phyloP scores from a whole-genome alignment of 2,113 vertebrate species.

The human (Homo sapiens) region DNA sequence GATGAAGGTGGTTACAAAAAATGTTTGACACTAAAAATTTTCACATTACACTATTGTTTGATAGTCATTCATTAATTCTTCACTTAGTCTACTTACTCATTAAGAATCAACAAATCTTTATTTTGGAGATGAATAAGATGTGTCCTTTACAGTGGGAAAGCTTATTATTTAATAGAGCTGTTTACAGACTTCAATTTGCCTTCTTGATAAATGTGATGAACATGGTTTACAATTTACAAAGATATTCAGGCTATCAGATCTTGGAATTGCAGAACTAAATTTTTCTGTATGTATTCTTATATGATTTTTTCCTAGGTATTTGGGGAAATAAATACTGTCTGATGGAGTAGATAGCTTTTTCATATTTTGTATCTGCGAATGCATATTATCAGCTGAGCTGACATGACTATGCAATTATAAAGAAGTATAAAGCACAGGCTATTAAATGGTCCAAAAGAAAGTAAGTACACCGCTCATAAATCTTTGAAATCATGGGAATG shows the following conservation, averaged over 20 bases:
- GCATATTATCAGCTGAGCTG: constrained; percentile 20
- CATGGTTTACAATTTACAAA: not conserved
- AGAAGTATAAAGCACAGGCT: constrained; percentile 15
- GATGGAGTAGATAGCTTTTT: not conserved
- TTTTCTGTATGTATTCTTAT: not conserved
- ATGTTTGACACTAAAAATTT: constrained; percentile 26
- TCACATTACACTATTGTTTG: constrained; percentile 14
- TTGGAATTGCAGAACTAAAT: constrained; percentile 29
- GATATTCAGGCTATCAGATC: not conserved
- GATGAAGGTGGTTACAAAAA: not conserved
- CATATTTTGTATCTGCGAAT: not conserved
- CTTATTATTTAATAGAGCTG: not conserved
- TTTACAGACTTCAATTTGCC: not conserved
- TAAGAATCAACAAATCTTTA: constrained; percentile 25
- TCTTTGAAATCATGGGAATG: not conserved
- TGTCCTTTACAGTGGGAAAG: not conserved
- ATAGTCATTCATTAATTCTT: constrained; percentile 22
- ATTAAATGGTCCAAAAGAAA: constrained; percentile 26
- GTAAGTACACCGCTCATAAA: not conserved
- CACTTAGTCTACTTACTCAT: constrained; percentile 33
- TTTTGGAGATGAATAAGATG: not conserved
- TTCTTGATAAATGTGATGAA: not conserved
- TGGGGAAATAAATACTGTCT: not conserved
- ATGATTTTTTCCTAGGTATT: not conserved
- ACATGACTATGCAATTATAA: constrained; percentile 15